Percentiles rank a stretch among this genome's conserved stretches.
These are phyloP conservation scores for Chirona hameri DNA, from an alignment of 2,888 invertebrate species.

Conservation along the genomic window DNA sequence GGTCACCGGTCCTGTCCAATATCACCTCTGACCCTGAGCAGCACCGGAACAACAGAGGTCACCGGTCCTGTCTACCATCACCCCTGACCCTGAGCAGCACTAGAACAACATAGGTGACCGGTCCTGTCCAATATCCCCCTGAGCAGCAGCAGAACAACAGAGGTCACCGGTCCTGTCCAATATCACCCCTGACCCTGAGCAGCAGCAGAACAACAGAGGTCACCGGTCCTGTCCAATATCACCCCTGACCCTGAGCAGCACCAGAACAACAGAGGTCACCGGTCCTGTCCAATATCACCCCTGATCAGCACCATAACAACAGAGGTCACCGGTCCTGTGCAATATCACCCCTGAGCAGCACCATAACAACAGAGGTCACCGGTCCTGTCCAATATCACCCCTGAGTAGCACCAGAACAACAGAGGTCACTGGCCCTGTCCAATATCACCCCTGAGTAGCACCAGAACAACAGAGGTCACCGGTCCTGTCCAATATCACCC, in stretches of 20 bases:
- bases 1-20: conserved; percentile 65
- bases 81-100: conserved; percentile 52
- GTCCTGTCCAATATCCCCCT: conserved; percentile 64
- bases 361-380: no score
- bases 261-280: no score
- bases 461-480: no score
- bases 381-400: conserved; percentile 62
- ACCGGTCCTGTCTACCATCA: conserved; percentile 64
- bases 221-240: conserved; percentile 64
- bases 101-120: conserved; percentile 46
- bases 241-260: conserved; percentile 55
- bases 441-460: conserved; percentile 56
- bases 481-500: conserved; percentile 62
- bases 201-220: no score
- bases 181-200: conserved; percentile 57
- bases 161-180: conserved; percentile 66
- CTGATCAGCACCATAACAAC: no score
- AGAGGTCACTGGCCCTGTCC: conserved; percentile 66
- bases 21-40: conserved; percentile 57
- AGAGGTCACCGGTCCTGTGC: conserved; percentile 66
- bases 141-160: conserved; percentile 38
- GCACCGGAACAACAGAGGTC: no score
- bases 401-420: no score
- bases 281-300: conserved; percentile 62
- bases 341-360: conserved; percentile 56